Conservation (phyloP, 2,113 vertebrate species). For the Cochlearius cochlearius region DNA sequence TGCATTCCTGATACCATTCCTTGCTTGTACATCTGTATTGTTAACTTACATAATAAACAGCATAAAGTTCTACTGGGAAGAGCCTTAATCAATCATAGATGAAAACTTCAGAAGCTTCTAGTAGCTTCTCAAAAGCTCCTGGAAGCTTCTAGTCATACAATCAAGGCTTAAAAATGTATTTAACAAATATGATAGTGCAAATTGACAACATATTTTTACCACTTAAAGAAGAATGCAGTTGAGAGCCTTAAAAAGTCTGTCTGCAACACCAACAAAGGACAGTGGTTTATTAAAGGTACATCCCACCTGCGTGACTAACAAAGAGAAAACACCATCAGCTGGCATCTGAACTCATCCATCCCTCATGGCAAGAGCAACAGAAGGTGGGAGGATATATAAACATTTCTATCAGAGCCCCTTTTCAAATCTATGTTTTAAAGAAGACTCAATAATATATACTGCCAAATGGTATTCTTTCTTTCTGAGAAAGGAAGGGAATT, state of each 20-base stretch:
- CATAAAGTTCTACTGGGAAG: background rate
- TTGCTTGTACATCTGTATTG: background rate
- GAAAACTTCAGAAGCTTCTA: background rate
- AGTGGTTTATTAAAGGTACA: background rate
- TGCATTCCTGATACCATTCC: background rate
- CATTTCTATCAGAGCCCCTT: background rate
- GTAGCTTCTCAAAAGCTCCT: background rate
- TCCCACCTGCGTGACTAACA: background rate
- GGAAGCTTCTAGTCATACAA: background rate
- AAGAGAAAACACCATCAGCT: background rate
- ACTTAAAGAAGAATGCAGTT: background rate
- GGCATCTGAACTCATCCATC: background rate
- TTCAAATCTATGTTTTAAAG: background rate
- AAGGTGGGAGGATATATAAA: accelerated
- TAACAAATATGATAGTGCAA: background rate
- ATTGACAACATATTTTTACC: background rate
- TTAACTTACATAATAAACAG: background rate
- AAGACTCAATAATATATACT: background rate
- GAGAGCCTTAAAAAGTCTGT: background rate
- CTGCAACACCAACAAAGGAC: background rate
- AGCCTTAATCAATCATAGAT: background rate
- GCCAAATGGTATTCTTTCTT: background rate
- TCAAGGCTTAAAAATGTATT: background rate
- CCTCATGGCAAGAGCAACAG: background rate
- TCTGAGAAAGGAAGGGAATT: background rate